Evolutionary conservation across 2,888 invertebrate genomes (phyloP).

Genomic region (Rotaria macrura): DNA sequence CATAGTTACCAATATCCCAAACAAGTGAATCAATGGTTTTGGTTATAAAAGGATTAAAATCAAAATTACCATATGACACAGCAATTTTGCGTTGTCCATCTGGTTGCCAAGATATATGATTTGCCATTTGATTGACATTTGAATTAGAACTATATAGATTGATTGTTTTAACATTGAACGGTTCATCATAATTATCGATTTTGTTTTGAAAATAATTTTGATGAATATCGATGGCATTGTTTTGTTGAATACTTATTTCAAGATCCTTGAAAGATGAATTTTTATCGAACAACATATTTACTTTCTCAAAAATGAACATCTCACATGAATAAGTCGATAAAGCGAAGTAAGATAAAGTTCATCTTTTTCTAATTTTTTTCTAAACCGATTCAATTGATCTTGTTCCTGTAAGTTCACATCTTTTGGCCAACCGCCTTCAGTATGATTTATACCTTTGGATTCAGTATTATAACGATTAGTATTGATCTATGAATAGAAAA

Average conservation of each 20-base stretch:
- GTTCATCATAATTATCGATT: constrained; percentile 56
- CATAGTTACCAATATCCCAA: constrained; percentile 71
- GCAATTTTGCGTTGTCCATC: constrained; percentile 70
- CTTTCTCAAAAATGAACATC: neutral
- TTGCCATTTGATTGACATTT: constrained; percentile 44
- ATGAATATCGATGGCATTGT: constrained; percentile 83
- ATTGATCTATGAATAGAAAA: constrained; percentile 50
- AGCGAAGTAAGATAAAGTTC: constrained; percentile 71
- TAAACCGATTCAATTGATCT: constrained; percentile 71
- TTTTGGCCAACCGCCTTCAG: constrained; percentile 86
- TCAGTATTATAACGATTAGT: constrained; percentile 64
- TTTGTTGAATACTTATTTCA: constrained; percentile 78
- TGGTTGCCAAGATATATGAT: constrained; percentile 75
- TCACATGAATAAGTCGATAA: constrained; percentile 61
- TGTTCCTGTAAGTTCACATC: constrained; percentile 75
- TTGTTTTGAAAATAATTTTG: constrained; percentile 63
- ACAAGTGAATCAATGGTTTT: constrained; percentile 68
- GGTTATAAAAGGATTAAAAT: constrained; percentile 59
- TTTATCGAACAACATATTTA: constrained; percentile 24
- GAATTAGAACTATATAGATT: constrained; percentile 63
- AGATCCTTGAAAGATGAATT: constrained; percentile 57
- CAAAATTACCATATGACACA: constrained; percentile 70
- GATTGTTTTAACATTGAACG: constrained; percentile 57
- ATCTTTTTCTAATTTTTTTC: constrained; percentile 82
- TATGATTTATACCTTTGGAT: constrained; percentile 67